Evolutionary conservation across 2,888 invertebrate genomes (phyloP).

Genomic region (Teleiodes luculella): DNA sequence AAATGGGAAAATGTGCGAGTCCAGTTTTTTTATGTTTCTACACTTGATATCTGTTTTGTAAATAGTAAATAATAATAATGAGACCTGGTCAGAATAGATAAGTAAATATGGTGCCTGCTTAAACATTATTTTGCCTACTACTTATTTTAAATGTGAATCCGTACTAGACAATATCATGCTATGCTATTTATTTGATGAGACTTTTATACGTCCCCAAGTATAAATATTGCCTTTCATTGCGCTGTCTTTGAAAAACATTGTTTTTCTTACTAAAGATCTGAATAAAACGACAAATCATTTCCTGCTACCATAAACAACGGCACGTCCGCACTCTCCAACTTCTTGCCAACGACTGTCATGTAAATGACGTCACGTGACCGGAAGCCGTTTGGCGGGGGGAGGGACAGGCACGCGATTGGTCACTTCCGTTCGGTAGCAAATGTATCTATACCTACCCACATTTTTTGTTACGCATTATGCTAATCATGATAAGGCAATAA

Average conservation of each 20-base stretch:
- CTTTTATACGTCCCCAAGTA: no score
- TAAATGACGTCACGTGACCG: slow-evolving; percentile 78
- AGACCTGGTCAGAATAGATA: no score
- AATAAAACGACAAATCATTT: slow-evolving; percentile 47
- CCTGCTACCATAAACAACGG: slow-evolving; percentile 53
- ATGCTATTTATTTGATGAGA: no score
- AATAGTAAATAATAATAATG: no score
- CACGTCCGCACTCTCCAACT: slow-evolving; percentile 53
- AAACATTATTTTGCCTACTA: no score
- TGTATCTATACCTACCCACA: no score
- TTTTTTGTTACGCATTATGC: slow-evolving; percentile 60
- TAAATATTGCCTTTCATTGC: neutral
- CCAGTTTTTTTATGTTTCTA: no score
- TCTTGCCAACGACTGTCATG: slow-evolving; percentile 64
- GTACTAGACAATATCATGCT: no score
- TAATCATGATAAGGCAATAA: slow-evolving; percentile 75
- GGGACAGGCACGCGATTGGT: slow-evolving; percentile 74
- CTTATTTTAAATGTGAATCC: no score
- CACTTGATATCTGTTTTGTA: no score
- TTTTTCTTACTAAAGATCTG: slow-evolving; percentile 22
- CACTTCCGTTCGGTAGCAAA: slow-evolving; percentile 73
- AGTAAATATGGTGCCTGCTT: no score
- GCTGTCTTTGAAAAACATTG: neutral
- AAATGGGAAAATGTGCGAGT: no score
- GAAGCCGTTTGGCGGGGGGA: slow-evolving; percentile 70